These are phyloP conservation scores for Drosophila limbata DNA, from an alignment of 2,888 invertebrate genomes.

Conservation along the genomic window DNA sequence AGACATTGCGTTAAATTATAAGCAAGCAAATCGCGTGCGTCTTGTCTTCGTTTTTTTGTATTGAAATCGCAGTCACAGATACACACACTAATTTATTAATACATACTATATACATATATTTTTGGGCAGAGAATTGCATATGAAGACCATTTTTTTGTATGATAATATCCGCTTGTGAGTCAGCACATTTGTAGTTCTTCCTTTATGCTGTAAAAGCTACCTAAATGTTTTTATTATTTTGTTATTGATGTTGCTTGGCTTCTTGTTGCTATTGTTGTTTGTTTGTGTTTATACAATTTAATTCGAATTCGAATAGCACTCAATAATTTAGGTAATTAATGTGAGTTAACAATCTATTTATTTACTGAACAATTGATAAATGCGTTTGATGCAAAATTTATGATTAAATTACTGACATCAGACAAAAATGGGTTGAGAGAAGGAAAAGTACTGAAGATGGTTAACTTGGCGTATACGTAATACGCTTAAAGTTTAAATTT, in stretches of 20 bases:
- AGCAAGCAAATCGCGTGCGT: conserved; percentile 62
- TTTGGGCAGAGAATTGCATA: conserved; percentile 39
- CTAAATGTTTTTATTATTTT: conserved; percentile 41
- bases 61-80: conserved; percentile 10
- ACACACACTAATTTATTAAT: conserved; percentile 10
- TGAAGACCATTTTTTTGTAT: conserved; percentile 18
- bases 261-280: conserved; percentile 18
- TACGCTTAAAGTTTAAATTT: not conserved
- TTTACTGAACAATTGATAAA: conserved; percentile 14
- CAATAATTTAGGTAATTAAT: conserved; percentile 26
- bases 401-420: conserved; percentile 5
- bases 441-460: not conserved
- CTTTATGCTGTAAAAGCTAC: conserved; percentile 51
- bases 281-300: conserved; percentile 7
- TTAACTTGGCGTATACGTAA: conserved; percentile 1
- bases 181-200: conserved; percentile 45
- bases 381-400: not conserved
- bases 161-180: conserved; percentile 45
- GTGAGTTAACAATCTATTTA: conserved; percentile 11
- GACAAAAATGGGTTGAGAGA: not conserved
- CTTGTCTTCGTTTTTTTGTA: conserved; percentile 9
- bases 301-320: conserved; percentile 19
- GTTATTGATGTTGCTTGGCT: conserved; percentile 37
- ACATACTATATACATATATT: not conserved
- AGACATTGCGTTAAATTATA: conserved; percentile 67